phyloP scores from a whole-genome alignment of 2,888 invertebrate genomes.

The Spodoptera exigua region DNA sequence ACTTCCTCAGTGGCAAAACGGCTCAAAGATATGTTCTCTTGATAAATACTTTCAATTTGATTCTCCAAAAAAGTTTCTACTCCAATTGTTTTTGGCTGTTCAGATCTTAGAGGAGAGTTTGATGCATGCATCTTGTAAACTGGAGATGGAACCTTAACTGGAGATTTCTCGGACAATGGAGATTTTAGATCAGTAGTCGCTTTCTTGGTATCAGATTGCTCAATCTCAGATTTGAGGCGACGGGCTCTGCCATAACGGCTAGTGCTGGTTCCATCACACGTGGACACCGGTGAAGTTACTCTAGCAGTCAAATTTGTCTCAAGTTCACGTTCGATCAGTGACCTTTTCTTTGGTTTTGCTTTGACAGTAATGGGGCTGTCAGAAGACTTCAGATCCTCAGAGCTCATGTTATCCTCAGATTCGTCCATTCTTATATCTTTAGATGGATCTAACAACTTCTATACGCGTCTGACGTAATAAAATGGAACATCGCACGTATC shows the following conservation, averaged over 20 bases:
- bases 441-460: constrained; percentile 47
- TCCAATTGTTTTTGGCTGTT: constrained; percentile 64
- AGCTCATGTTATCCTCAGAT: constrained; percentile 75
- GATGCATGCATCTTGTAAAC: constrained; percentile 82
- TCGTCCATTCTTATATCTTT: constrained; percentile 75
- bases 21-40: constrained; percentile 78
- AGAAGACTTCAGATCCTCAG: constrained; percentile 67
- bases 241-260: constrained; percentile 91
- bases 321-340: constrained; percentile 81
- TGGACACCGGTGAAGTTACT: constrained; percentile 76
- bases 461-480: constrained; percentile 67
- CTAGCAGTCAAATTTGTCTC: constrained; percentile 82
- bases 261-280: constrained; percentile 70
- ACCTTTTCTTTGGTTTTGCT: constrained; percentile 80
- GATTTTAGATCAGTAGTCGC: constrained; percentile 69
- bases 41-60: constrained; percentile 80
- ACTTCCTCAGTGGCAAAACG: constrained; percentile 74
- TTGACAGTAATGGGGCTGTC: constrained; percentile 63
- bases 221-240: constrained; percentile 84
- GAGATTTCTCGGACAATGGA: constrained; percentile 69
- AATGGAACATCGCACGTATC: constrained; percentile 63
- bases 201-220: constrained; percentile 79
- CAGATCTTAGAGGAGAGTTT: constrained; percentile 73
- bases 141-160: constrained; percentile 68
- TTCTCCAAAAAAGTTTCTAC: constrained; percentile 66